Evolutionary conservation across 2,797 vertebrate genomes (phyloP), one percentile per base, ranked within the genome.

Genomic region (Avahi laniger): DNA sequence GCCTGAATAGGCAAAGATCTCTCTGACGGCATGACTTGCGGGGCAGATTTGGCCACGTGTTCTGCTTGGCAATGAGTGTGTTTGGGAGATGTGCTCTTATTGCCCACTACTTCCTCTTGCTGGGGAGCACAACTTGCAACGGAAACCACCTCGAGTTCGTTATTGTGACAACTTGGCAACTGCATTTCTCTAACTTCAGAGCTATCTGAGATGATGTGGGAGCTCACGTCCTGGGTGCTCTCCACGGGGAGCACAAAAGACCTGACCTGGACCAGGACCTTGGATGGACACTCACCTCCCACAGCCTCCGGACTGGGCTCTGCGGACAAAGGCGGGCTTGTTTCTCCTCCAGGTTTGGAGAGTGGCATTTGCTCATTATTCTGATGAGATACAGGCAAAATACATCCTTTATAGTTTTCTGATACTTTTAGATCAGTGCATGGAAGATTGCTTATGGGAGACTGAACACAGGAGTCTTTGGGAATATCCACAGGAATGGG

Each of bases 121-220:
- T 54, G 94, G 52, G 90, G 93, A 73, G 70, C 38, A 48, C 87
- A 90, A 50, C 79, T 94, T 54, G 81, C 84, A 93, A 97, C 81
- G 28, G 97, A 98, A 96, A 97, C 96, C 79, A 97, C 98, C 92
- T 98, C 94, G 59, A 91, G 91, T 83, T 96, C 96, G 91, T 93
- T 81, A 57, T 46, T 97, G 78, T 97, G 97, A 87, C 95, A 97
- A 80, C 93, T 93, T 57, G 97, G 96, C 89, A 97, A 70, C 84
- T 96, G 97, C 3, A n/a, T 89, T 96, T 97, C 97, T 95, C 87
- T 92, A 48, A 97, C 94, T 79, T 97, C 96, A 38, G 97, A 94
- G 81, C 84, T 93, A 22, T 90, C 96, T 2, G 96, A 52, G 86
- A 96, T 52, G 92, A 98, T n/a, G 14, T 76, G 97, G 46, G 95